These are phyloP conservation scores for Palythoa heliodiscus DNA, from an alignment of 92 coral and sea anemone genomes.

Conservation along the genomic window DNA sequence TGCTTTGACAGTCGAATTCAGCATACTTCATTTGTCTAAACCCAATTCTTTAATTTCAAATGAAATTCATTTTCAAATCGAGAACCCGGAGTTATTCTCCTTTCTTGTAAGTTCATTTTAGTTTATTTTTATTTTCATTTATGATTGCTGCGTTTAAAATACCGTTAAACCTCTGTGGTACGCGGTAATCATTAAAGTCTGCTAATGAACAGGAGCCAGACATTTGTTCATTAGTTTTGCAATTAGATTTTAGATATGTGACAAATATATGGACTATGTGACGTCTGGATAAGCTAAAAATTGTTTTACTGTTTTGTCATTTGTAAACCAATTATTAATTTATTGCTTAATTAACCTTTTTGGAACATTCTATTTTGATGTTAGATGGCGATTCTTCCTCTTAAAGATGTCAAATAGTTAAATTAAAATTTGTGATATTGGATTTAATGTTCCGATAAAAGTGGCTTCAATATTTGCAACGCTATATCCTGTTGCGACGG, in stretches of 20 bases:
- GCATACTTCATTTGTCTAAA: no score
- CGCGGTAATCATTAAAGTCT: no score
- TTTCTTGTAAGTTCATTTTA: no score
- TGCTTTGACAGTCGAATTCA: no score
- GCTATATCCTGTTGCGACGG: background rate
- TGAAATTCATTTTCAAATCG: no score
- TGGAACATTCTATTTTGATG: background rate
- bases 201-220: no score
- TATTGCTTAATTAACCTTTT: background rate
- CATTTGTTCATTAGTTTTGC: background rate
- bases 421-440: background rate
- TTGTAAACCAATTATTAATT: background rate
- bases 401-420: background rate
- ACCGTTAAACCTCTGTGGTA: no score
- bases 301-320: background rate
- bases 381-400: background rate
- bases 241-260: background rate
- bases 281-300: background rate
- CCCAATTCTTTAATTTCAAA: no score
- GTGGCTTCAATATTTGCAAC: background rate
- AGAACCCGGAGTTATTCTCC: no score
- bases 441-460: background rate
- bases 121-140: no score
- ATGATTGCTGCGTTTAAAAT: no score
- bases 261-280: background rate